Percentiles rank a stretch among this genome's conserved stretches.
Conservation (phyloP, 2,888 invertebrate species). For the Lingula anatina region DNA sequence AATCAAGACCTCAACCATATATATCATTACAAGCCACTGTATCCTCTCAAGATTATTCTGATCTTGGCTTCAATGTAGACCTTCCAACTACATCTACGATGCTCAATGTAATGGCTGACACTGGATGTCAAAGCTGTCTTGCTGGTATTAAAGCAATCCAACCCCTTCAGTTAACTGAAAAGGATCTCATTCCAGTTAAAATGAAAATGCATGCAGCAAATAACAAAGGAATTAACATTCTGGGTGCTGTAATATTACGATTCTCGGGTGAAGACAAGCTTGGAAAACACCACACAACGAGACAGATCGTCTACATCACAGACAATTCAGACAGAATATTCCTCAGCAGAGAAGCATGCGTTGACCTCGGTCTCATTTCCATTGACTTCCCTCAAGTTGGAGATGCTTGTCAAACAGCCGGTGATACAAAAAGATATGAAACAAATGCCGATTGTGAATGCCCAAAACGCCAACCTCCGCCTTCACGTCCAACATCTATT, state of each 20-base stretch:
- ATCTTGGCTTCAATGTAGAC: too few relatives aligned
- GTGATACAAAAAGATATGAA: too few relatives aligned
- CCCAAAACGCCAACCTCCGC: constrained; percentile 9
- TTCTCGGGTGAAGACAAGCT: constrained; percentile 10
- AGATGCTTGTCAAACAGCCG: constrained; percentile 1
- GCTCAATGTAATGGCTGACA: too few relatives aligned
- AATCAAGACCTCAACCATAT: too few relatives aligned
- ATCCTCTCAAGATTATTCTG: too few relatives aligned
- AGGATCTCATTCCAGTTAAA: constrained; percentile 24
- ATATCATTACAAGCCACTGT: too few relatives aligned
- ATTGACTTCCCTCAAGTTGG: constrained; percentile 16
- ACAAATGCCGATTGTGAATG: constrained; percentile 6
- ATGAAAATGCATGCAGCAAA: constrained; percentile 27
- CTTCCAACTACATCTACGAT: too few relatives aligned
- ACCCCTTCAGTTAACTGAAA: constrained; percentile 14
- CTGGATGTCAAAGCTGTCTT: too few relatives aligned
- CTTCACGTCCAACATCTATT: constrained; percentile 12
- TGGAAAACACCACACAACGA: constrained; percentile 13
- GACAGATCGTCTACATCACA: constrained; percentile 26
- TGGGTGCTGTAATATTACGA: constrained; percentile 21
- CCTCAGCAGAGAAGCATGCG: constrained; percentile 23
- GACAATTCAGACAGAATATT: constrained; percentile 20
- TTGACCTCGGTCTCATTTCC: constrained; percentile 17
- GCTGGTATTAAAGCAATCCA: constrained; percentile 16
- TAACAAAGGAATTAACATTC: constrained; percentile 19